Evolutionary conservation across 2,888 invertebrate genomes (phyloP).

Genomic region (Euproctis similis): DNA sequence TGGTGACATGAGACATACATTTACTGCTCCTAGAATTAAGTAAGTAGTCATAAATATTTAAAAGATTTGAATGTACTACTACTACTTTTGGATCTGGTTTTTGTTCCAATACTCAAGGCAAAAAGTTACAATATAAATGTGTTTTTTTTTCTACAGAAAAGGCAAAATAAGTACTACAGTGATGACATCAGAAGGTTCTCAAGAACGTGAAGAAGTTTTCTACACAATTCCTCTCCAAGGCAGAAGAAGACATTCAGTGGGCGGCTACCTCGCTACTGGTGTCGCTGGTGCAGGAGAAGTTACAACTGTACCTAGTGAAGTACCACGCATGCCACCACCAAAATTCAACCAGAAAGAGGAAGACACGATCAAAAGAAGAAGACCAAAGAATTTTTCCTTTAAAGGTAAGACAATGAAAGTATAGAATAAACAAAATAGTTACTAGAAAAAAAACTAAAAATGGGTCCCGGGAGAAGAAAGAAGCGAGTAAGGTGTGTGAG

Average conservation of each 20-base stretch:
- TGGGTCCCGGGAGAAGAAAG: no score
- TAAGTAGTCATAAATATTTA: constrained; percentile 27
- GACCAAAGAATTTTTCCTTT: constrained; percentile 59
- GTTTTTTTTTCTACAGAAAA: constrained; percentile 39
- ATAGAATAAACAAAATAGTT: not conserved
- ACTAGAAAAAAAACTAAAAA: no score
- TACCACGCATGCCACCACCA: constrained; percentile 72
- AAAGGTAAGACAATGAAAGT: constrained; percentile 44
- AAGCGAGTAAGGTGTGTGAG: no score
- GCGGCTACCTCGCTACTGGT: constrained; percentile 77
- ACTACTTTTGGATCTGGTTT: no score
- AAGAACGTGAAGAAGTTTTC: constrained; percentile 78
- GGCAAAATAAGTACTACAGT: constrained; percentile 60
- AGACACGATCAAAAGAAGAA: constrained; percentile 52
- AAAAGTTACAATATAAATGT: not conserved
- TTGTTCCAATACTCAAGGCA: not conserved
- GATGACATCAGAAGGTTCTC: constrained; percentile 49
- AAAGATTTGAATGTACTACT: no score
- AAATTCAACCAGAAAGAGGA: constrained; percentile 51
- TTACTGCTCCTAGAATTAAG: constrained; percentile 65
- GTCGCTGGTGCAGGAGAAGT: constrained; percentile 54
- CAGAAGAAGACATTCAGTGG: constrained; percentile 79
- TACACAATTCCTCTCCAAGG: constrained; percentile 71
- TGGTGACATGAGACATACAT: constrained; percentile 63
- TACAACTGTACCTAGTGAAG: constrained; percentile 69